Conservation (phyloP, 2,113 vertebrate genomes). For the Scomber scombrus region DNA sequence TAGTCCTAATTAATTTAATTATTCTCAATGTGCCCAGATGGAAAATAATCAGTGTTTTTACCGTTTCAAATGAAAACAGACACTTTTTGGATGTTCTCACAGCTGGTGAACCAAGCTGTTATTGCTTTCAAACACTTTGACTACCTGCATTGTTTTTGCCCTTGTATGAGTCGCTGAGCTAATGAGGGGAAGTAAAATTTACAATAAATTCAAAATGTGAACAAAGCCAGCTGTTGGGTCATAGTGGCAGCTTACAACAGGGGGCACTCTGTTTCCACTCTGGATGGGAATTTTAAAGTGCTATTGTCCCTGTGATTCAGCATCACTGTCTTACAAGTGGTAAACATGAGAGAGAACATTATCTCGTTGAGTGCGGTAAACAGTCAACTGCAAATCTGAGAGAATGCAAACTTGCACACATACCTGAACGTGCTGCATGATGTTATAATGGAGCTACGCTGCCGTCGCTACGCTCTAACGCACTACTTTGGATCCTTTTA, state of each 20-base stretch:
- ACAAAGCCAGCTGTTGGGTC: background rate
- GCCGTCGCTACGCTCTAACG: background rate
- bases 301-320: background rate
- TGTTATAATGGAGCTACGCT: too few relatives aligned
- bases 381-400: background rate
- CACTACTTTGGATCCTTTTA: background rate
- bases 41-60: background rate
- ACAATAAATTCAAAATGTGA: background rate
- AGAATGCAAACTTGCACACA: background rate
- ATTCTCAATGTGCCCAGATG: background rate
- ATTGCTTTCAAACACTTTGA: background rate
- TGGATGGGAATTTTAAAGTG: background rate
- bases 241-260: background rate
- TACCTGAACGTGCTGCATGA: background rate
- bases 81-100: background rate
- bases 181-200: background rate
- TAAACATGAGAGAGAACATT: background rate
- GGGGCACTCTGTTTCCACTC: slow-evolving; percentile 20
- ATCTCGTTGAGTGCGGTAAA: background rate
- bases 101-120: background rate
- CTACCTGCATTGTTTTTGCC: background rate
- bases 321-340: background rate
- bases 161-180: background rate
- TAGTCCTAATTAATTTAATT: background rate
- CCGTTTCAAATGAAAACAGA: background rate